A percentile compares a stretch with the other conserved stretches of the same genome.
Evolutionary conservation across 1,140 invertebrate genomes (phyloP).

Genomic region (Papilio aristodemus): DNA sequence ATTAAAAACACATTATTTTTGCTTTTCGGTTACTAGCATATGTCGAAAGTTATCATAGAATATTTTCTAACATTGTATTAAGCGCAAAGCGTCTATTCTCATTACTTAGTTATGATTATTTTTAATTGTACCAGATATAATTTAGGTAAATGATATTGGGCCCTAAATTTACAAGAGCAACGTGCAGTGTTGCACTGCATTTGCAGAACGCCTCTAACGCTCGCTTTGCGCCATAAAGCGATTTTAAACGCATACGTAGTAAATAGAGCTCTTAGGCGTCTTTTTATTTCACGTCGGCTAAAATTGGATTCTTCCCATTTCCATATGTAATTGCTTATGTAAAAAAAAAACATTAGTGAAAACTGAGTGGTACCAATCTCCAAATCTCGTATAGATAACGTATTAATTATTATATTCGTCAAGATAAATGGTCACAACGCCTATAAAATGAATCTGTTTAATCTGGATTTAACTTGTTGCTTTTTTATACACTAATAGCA

Average conservation of each 20-base stretch:
- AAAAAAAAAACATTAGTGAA: background rate
- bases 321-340: background rate
- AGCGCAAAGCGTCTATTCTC: no score
- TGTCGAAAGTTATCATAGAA: background rate
- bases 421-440: no score
- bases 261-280: constrained; percentile 8
- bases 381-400: no score
- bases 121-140: no score
- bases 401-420: no score
- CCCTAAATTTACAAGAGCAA: background rate
- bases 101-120: no score
- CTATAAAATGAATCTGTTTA: no score
- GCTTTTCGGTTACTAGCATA: no score
- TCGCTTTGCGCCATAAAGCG: constrained; percentile 1
- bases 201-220: background rate
- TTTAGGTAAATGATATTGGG: background rate
- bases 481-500: no score
- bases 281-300: constrained; percentile 13
- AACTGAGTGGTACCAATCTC: background rate
- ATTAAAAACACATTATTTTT: no score
- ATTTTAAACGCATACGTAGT: constrained; percentile 3
- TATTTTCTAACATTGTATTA: background rate
- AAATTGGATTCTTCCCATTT: constrained; percentile 7
- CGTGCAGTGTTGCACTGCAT: background rate
- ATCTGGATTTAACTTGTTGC: no score